Conservation (phyloP, 2,797 vertebrate species). For the Anomalospiza imberbis region DNA sequence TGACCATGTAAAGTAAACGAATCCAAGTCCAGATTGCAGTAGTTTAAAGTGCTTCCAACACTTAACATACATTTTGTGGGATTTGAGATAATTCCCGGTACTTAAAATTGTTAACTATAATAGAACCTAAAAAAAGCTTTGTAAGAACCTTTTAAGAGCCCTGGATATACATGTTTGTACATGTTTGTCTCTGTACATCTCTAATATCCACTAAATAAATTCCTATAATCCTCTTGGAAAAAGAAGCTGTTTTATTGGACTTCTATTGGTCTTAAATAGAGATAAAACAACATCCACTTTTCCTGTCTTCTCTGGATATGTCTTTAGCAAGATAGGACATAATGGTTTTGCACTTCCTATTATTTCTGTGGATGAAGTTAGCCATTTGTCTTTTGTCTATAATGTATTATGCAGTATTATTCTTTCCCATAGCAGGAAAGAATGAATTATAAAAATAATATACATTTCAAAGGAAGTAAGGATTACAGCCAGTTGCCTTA, state of each 20-base stretch:
- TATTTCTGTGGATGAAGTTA: neutral
- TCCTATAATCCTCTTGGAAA: neutral
- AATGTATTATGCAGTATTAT: neutral
- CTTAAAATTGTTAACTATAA: neutral
- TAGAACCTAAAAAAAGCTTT: neutral
- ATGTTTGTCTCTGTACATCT: neutral
- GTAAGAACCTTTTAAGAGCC: neutral
- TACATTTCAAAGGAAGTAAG: neutral
- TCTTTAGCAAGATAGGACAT: neutral
- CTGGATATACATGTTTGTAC: neutral
- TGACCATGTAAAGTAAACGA: neutral
- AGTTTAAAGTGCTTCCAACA: neutral
- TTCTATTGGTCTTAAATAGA: neutral
- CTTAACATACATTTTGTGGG: neutral
- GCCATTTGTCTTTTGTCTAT: neutral
- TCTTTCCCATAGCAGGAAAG: neutral
- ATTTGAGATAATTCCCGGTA: neutral
- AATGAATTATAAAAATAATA: neutral
- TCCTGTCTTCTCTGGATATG: neutral
- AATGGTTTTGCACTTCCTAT: neutral
- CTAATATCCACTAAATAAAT: neutral
- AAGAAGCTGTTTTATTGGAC: neutral
- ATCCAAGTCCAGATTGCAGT: neutral
- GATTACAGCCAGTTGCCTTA: neutral
- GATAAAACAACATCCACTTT: neutral